phyloP scores from a whole-genome alignment of 1,140 invertebrate genomes.

The Pseudomyrmex cubaensis region DNA sequence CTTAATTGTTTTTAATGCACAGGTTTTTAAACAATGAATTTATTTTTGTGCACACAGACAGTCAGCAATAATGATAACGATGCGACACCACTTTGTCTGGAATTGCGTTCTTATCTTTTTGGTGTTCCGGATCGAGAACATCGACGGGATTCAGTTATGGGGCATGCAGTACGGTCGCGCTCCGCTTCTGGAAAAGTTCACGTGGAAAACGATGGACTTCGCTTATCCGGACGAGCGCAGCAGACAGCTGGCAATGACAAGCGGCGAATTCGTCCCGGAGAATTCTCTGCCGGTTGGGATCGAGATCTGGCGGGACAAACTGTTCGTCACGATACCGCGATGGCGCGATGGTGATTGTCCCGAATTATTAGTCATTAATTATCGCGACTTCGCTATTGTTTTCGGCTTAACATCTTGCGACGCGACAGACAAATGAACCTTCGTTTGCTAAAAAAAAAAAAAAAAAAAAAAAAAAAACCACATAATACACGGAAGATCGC shows the following conservation, averaged over 20 bases:
- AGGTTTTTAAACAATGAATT: not conserved
- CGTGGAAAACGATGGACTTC: conserved; percentile 91
- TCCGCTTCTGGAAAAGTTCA: conserved; percentile 88
- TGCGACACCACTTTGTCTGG: conserved; percentile 5
- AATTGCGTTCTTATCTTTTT: conserved; percentile 29
- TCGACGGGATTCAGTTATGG: conserved; percentile 66
- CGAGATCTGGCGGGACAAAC: conserved; percentile 91
- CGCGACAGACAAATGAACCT: conserved; percentile 28
- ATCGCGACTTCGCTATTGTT: conserved; percentile 1
- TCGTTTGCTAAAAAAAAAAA: not conserved
- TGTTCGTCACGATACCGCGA: conserved; percentile 92
- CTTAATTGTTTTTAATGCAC: not conserved
- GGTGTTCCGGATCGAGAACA: not conserved
- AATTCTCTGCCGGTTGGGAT: conserved; percentile 92
- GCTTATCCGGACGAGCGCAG: conserved; percentile 88
- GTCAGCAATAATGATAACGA: conserved; percentile 2
- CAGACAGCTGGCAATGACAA: conserved; percentile 87
- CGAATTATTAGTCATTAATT: conserved; percentile 31
- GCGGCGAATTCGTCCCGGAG: conserved; percentile 89
- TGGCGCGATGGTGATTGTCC: conserved; percentile 87
- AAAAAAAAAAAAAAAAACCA: not conserved
- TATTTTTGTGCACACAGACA: conserved; percentile 22
- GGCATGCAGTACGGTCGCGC: conserved; percentile 78
- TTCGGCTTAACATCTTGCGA: conserved; percentile 28
- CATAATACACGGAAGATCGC: conserved; percentile 54